Percentiles rank a stretch among this genome's conserved stretches.
Evolutionary conservation across 2,113 vertebrate species (phyloP).

Genomic region (Suncus etruscus): DNA sequence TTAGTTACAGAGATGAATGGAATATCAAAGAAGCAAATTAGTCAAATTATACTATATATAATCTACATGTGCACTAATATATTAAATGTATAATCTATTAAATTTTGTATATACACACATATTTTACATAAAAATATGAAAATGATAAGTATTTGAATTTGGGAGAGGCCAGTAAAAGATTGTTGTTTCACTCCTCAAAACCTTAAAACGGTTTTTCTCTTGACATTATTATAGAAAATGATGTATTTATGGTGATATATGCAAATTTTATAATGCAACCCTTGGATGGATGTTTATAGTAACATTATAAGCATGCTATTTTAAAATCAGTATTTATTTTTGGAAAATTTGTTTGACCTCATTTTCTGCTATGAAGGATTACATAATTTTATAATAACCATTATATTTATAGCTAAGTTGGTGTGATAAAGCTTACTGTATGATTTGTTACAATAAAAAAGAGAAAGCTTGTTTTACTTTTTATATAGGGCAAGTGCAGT

Average conservation of each 20-base stretch:
- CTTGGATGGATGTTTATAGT: not conserved
- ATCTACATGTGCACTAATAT: not conserved
- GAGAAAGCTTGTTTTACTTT: conserved; percentile 36
- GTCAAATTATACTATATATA: not conserved
- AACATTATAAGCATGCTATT: not conserved
- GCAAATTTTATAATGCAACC: not conserved
- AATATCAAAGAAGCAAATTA: not conserved
- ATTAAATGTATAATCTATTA: no score
- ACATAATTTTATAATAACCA: conserved; percentile 67
- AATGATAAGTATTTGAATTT: not conserved
- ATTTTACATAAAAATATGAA: not conserved
- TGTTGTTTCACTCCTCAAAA: no score
- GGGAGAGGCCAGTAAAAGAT: not conserved
- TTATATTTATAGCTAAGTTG: conserved; percentile 68
- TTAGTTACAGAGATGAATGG: not conserved
- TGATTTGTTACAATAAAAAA: conserved; percentile 61
- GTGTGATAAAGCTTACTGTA: conserved; percentile 52
- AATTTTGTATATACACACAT: not conserved
- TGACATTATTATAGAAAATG: not conserved
- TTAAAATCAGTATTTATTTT: conserved; percentile 55
- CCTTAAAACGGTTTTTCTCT: not conserved
- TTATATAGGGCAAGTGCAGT: conserved; percentile 64
- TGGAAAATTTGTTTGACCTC: conserved; percentile 69
- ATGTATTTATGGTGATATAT: not conserved
- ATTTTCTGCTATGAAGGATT: conserved; percentile 61